A percentile compares a stretch with the other conserved stretches of the same genome.
Evolutionary conservation across 2,113 vertebrate species (phyloP).

Genomic region (Pedionomus torquatus): DNA sequence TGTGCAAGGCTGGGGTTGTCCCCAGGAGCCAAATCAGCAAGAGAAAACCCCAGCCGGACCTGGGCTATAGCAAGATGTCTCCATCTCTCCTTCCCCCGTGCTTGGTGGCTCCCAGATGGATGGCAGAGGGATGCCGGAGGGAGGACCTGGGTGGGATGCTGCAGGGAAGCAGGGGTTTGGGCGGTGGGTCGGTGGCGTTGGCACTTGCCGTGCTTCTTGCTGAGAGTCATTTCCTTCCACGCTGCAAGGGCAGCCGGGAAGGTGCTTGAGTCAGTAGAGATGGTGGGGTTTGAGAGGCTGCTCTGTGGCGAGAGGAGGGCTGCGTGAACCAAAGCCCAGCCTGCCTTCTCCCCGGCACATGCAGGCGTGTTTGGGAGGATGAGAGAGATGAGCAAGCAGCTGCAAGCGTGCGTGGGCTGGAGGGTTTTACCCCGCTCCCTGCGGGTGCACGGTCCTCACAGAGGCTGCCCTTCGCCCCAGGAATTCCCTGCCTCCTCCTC

Average conservation of each 20-base stretch:
- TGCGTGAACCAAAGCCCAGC: not conserved
- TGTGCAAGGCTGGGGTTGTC: not conserved
- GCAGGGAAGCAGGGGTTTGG: accelerated
- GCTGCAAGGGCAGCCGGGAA: not conserved
- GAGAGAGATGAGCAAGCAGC: constrained; percentile 28
- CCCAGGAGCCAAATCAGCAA: not conserved
- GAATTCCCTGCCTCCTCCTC: not conserved
- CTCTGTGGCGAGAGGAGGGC: not conserved
- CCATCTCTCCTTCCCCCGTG: not conserved
- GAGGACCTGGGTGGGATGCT: not conserved
- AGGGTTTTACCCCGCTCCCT: not conserved
- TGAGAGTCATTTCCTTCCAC: not conserved
- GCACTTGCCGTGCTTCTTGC: not conserved
- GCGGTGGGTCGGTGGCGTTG: not conserved
- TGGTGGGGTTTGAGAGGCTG: not conserved
- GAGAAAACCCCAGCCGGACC: not conserved
- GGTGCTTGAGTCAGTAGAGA: not conserved
- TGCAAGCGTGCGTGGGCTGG: constrained; percentile 12
- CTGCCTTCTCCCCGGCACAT: not conserved
- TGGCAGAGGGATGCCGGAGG: not conserved
- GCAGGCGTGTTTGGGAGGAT: not conserved
- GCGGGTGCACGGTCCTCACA: accelerated
- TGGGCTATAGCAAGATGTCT: not conserved
- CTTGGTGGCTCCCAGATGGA: accelerated
- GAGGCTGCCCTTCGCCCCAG: not conserved